These are phyloP conservation scores for Pemphredon lugubris DNA, from an alignment of 2,888 invertebrate genomes.

Conservation along the genomic window DNA sequence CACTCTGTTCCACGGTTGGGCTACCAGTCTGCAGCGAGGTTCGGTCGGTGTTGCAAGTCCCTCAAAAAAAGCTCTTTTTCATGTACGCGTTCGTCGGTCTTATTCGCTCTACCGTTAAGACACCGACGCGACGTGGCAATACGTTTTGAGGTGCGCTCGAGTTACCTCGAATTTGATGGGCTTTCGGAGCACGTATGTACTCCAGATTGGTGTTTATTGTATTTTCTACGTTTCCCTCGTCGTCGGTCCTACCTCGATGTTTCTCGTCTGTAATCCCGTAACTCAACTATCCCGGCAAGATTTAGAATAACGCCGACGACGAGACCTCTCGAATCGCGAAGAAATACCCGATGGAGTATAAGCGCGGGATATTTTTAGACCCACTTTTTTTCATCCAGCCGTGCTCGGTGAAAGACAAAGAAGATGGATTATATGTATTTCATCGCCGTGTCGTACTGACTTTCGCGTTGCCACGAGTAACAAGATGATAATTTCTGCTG, in stretches of 20 bases:
- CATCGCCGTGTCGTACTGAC: too few relatives aligned
- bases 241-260: not conserved
- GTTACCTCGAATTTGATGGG: not conserved
- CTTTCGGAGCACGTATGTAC: not conserved
- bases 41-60: slow-evolving; percentile 54
- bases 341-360: not conserved
- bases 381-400: not conserved
- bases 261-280: slow-evolving; percentile 15
- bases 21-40: slow-evolving; percentile 63
- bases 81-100: slow-evolving; percentile 13
- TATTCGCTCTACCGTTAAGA: slow-evolving; percentile 5
- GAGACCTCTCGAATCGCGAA: slow-evolving; percentile 4
- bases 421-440: too few relatives aligned
- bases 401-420: not conserved
- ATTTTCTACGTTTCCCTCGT: not conserved
- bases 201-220: not conserved
- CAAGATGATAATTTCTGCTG: too few relatives aligned
- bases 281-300: slow-evolving; percentile 6
- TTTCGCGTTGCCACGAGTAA: slow-evolving; percentile 7
- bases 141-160: not conserved
- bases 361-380: slow-evolving; percentile 18
- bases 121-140: not conserved
- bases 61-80: slow-evolving; percentile 27
- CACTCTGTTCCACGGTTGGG: slow-evolving; percentile 47
- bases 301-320: slow-evolving; percentile 1